Evolutionary conservation across 2,113 vertebrate species (phyloP).

Genomic region (Astur gentilis): DNA sequence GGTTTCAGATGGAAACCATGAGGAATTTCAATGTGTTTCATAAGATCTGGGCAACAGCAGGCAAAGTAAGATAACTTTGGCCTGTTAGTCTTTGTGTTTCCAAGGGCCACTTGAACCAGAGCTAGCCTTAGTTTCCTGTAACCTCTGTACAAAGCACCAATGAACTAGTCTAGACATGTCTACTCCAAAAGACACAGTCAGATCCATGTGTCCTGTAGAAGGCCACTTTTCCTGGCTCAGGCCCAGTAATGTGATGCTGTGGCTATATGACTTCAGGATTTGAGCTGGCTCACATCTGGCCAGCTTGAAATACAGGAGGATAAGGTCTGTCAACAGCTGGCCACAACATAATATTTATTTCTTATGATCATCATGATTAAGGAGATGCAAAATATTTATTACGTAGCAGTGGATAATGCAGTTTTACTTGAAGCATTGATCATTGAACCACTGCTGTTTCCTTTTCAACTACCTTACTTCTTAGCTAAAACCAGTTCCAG

Average conservation of each 20-base stretch:
- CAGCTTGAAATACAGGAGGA: not conserved
- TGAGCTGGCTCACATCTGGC: not conserved
- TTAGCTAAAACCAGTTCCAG: not conserved
- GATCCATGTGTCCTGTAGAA: not conserved
- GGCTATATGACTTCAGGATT: not conserved
- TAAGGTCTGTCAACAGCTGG: not conserved
- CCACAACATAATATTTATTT: not conserved
- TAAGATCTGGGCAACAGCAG: constrained; percentile 5
- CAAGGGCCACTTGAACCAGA: not conserved
- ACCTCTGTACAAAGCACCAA: not conserved
- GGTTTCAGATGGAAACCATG: constrained; percentile 34
- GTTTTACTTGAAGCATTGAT: not conserved
- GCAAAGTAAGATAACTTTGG: not conserved
- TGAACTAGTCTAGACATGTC: not conserved
- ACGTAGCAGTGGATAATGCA: not conserved
- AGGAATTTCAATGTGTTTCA: constrained; percentile 26
- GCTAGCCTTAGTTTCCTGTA: not conserved
- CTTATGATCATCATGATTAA: not conserved
- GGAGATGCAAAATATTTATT: not conserved
- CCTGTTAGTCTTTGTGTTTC: not conserved
- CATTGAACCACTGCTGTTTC: not conserved
- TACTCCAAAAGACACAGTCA: not conserved
- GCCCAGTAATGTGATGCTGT: not conserved
- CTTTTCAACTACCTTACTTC: not conserved
- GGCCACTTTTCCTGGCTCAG: not conserved